Evolutionary conservation across 1,140 invertebrate species (phyloP).

Genomic region (Lordiphosa stackelbergi): DNA sequence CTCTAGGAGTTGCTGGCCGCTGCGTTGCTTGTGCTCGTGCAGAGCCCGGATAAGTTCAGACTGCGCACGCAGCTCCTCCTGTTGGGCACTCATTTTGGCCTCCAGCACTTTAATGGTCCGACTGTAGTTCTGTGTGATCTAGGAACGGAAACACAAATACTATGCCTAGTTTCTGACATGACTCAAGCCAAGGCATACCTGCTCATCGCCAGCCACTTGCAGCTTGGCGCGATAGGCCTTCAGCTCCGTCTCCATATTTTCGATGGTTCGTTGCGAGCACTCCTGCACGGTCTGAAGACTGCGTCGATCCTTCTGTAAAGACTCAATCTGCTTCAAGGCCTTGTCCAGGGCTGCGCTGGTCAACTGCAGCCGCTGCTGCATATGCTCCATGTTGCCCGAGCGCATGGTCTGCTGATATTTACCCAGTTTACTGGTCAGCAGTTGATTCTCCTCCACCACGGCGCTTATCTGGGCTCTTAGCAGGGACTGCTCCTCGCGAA

Average conservation of each 20-base stretch:
- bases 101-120: constrained; percentile 41
- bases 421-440: constrained; percentile 23
- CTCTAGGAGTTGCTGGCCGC: constrained; percentile 24
- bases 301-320: constrained; percentile 40
- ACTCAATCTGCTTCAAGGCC: constrained; percentile 46
- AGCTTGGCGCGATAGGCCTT: constrained; percentile 51
- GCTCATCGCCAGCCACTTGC: constrained; percentile 13
- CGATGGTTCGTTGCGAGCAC: constrained; percentile 49
- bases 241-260: constrained; percentile 58
- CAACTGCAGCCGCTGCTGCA: constrained; percentile 27
- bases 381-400: constrained; percentile 7
- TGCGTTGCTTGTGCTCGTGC: constrained; percentile 47
- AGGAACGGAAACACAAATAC: too few relatives aligned
- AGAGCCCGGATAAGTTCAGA: constrained; percentile 45
- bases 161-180: too few relatives aligned
- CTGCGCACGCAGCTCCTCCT: constrained; percentile 51
- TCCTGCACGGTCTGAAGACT: constrained; percentile 33
- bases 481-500: constrained; percentile 30
- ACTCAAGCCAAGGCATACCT: constrained; percentile 31
- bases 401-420: constrained; percentile 12
- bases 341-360: constrained; percentile 46
- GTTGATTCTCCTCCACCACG: constrained; percentile 48
- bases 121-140: constrained; percentile 24
- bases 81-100: constrained; percentile 22
- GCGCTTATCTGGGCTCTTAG: constrained; percentile 26